Conservation (phyloP, 2,113 vertebrate species). For the Takifugu bimaculatus region DNA sequence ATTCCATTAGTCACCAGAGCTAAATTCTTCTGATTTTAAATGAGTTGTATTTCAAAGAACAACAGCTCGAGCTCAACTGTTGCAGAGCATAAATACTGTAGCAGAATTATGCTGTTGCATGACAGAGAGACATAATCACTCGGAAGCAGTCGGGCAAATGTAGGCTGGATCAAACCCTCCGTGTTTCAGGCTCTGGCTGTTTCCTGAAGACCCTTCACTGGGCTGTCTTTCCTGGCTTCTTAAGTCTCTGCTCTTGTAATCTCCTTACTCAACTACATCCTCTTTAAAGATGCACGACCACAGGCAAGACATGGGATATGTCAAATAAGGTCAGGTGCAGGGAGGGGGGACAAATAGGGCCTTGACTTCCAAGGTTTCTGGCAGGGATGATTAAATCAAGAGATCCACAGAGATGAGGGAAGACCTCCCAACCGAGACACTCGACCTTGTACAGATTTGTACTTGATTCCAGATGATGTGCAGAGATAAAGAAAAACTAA, state of each 20-base stretch:
- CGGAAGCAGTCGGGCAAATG: constrained; percentile 66
- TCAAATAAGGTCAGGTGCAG: constrained; percentile 35
- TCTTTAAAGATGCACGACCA: constrained; percentile 82
- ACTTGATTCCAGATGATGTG: no score
- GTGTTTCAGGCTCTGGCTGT: constrained; percentile 25
- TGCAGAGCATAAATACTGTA: constrained; percentile 38
- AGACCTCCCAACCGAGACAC: no score
- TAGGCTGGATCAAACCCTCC: constrained; percentile 65
- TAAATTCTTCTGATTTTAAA: not conserved
- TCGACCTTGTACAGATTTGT: no score
- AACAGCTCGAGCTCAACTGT: constrained; percentile 45
- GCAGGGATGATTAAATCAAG: not conserved
- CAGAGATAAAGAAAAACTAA: no score
- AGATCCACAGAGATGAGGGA: not conserved
- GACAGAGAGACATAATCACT: constrained; percentile 58
- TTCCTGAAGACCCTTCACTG: constrained; percentile 4
- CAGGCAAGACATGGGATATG: constrained; percentile 48
- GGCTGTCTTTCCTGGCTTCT: constrained; percentile 52
- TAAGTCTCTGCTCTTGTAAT: constrained; percentile 75
- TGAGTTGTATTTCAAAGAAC: constrained; percentile 60
- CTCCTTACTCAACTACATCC: constrained; percentile 77
- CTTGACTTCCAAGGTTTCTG: not conserved
- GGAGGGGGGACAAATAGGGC: constrained; percentile 11
- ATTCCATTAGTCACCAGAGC: no score
- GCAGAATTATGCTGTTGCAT: constrained; percentile 56